phyloP scores from a whole-genome alignment of 2,888 invertebrate genomes.

The Pristionchus mayeri region DNA sequence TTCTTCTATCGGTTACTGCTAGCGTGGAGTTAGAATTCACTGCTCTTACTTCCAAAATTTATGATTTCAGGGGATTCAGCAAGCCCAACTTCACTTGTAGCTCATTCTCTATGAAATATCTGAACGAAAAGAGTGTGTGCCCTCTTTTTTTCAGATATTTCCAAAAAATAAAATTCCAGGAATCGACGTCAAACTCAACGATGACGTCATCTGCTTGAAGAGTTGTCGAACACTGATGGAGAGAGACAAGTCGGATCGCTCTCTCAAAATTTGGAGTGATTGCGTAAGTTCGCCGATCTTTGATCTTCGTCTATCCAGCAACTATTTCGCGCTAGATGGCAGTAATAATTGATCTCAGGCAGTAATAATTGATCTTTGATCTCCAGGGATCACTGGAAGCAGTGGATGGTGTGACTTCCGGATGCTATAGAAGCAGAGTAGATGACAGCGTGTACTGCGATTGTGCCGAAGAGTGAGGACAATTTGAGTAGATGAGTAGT shows the following conservation, averaged over 20 bases:
- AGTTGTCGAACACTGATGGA: neutral
- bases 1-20: neutral
- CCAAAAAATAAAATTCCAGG: neutral
- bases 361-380: neutral
- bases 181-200: neutral
- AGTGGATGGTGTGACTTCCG: neutral
- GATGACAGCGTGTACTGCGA: neutral
- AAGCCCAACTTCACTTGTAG: neutral
- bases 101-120: neutral
- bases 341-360: neutral
- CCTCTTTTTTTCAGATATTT: neutral
- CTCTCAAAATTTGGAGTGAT: neutral
- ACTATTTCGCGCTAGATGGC: too few relatives aligned
- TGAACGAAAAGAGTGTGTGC: neutral
- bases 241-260: neutral
- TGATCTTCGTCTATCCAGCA: neutral
- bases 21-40: neutral
- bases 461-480: neutral
- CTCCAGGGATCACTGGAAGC: neutral
- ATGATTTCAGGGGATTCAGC: neutral
- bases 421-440: neutral
- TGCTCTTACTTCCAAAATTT: neutral
- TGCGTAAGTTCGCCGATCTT: neutral
- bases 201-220: neutral
- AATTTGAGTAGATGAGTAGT: too few relatives aligned